A percentile compares a stretch with the other conserved stretches of the same genome.
Evolutionary conservation across 2,113 vertebrate species (phyloP).

Genomic region (Abramis brama): DNA sequence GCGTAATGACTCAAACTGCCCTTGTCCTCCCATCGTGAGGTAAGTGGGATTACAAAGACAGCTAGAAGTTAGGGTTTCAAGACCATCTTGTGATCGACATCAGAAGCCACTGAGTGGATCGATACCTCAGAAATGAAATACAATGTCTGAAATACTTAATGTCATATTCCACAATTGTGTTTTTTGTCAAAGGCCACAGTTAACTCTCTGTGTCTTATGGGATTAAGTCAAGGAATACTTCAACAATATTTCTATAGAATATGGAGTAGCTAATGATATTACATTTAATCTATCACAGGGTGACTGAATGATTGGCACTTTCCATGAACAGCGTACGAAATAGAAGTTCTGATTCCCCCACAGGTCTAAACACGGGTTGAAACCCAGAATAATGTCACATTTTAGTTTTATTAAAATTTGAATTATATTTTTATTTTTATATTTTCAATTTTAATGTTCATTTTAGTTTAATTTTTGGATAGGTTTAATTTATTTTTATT

Average conservation of each 20-base stretch:
- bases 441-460: too few species aligned
- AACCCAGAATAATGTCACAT: too few species aligned
- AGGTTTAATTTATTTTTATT: too few species aligned
- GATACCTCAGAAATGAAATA: neutral
- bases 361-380: too few species aligned
- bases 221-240: neutral
- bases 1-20: conserved; percentile 29
- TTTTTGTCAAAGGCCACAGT: conserved; percentile 6
- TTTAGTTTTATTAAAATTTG: too few species aligned
- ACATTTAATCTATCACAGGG: neutral
- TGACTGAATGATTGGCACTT: neutral
- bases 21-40: conserved; percentile 21
- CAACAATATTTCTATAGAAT: neutral
- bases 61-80: neutral
- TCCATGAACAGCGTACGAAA: neutral
- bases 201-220: neutral
- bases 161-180: neutral
- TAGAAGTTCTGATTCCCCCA: too few species aligned
- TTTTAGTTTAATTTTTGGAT: too few species aligned
- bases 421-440: too few species aligned
- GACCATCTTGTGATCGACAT: neutral
- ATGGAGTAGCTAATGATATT: neutral
- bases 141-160: neutral
- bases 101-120: neutral
- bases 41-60: neutral